These are phyloP conservation scores for Tragelaphus oryx DNA, from an alignment of 2,797 vertebrate species.

Conservation along the genomic window DNA sequence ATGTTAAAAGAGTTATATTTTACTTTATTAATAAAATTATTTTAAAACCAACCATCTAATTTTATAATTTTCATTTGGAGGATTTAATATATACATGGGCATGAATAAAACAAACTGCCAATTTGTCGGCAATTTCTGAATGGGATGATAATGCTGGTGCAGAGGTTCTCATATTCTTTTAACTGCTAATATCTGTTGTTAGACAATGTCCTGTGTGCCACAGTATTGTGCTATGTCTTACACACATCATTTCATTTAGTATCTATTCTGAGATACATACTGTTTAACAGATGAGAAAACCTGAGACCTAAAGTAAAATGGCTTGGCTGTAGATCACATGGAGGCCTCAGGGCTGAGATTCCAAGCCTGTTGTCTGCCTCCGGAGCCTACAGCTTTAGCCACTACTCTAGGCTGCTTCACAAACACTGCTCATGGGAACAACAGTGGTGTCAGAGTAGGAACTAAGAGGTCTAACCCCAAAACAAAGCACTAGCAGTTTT, in stretches of 20 bases:
- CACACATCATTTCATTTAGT: not conserved
- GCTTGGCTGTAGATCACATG: not conserved
- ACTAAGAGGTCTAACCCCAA: not conserved
- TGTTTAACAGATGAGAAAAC: not conserved
- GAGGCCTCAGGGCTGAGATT: not conserved
- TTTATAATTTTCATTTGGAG: slow-evolving; percentile 35
- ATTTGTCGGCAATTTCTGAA: not conserved
- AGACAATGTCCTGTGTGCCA: too few relatives aligned
- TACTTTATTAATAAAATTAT: slow-evolving; percentile 51
- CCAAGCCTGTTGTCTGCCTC: not conserved
- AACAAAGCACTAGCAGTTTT: not conserved
- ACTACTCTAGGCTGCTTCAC: not conserved
- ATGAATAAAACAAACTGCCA: not conserved
- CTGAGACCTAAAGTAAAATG: not conserved
- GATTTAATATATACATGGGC: not conserved
- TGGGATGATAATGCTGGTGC: not conserved
- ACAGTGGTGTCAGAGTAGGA: not conserved
- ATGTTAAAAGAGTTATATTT: not conserved
- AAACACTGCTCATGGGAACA: not conserved
- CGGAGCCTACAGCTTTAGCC: not conserved
- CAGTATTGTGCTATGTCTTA: not conserved
- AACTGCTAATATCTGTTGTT: not conserved
- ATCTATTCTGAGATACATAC: not conserved
- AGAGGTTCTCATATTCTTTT: not conserved
- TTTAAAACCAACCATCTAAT: slow-evolving; percentile 33